phyloP scores from a whole-genome alignment of 2,888 invertebrate genomes.

The Drosophila anomalata region DNA sequence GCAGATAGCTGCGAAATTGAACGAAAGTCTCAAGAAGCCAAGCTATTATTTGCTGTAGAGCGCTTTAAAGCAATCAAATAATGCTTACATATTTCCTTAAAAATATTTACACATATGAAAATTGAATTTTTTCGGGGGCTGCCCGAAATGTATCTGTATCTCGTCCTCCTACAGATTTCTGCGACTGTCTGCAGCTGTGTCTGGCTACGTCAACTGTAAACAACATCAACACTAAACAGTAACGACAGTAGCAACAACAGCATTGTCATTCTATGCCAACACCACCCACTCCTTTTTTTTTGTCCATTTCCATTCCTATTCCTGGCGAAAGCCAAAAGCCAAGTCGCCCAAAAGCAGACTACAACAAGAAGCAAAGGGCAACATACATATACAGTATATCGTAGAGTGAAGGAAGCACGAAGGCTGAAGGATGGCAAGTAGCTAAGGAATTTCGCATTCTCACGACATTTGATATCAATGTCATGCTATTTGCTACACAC shows the following conservation, averaged over 20 bases:
- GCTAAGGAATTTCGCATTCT: slow-evolving; percentile 47
- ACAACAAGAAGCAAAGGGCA: slow-evolving; percentile 42
- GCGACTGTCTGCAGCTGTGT: slow-evolving; percentile 71
- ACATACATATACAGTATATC: background rate
- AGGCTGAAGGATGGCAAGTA: slow-evolving; percentile 5
- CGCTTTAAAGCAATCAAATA: slow-evolving; percentile 1
- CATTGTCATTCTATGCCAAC: slow-evolving; percentile 44
- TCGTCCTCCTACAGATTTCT: slow-evolving; percentile 11
- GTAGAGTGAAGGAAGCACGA: background rate
- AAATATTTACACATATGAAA: slow-evolving; percentile 21
- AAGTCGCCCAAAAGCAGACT: slow-evolving; percentile 60
- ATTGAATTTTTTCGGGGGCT: slow-evolving; percentile 13
- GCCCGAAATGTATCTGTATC: background rate
- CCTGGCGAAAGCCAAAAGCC: slow-evolving; percentile 14
- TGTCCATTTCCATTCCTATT: background rate
- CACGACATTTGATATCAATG: slow-evolving; percentile 77
- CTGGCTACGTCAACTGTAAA: slow-evolving; percentile 77
- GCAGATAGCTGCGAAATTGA: slow-evolving; percentile 14
- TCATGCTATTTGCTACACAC: slow-evolving; percentile 64
- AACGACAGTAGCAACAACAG: slow-evolving; percentile 36
- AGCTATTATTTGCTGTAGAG: background rate
- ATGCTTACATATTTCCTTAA: background rate
- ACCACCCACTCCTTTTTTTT: slow-evolving; percentile 2
- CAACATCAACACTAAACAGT: slow-evolving; percentile 59
- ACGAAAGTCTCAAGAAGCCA: background rate